Base-by-base conservation (phyloP, 2,113 vertebrate genomes). In the Boulengeromyrus knoepffleri region DNA sequence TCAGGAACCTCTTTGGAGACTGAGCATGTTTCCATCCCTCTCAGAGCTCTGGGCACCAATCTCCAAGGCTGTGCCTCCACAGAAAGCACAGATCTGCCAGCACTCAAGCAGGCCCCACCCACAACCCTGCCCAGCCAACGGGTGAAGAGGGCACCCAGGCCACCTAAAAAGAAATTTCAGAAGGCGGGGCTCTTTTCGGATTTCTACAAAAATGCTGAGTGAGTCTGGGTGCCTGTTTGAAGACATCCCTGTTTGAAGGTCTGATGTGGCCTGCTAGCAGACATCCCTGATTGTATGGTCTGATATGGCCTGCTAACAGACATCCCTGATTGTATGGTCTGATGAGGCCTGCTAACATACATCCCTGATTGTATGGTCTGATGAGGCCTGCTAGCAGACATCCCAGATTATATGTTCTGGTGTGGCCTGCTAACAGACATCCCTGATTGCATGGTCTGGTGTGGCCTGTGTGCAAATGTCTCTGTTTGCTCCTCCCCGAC, bases 131-230 rank as follows among this genome's bases (percentile, higher is more conserved):
- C 94, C 52, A 66, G 95, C 92, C 97, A 97, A 90, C 96, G 96
- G 49, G 97, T 97, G 95, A 97, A 97, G 92, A 96, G 96, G 90
- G 93, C 95, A 0, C 95, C 96, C 15, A 95, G 94, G 2, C 96
- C 97, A 85, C 97, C 97, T 85, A 97, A 96, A 94, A 99, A 99
- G 96, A 98, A 95, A 86, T 99, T 97, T 94, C 96, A 99, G 95
- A 98, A 96, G 93, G 98, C 98, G 27, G 99, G 99, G 89, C 97
- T 99, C 91, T 99, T 98, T 95, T 99, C 99, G 10, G 98, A 99
- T 17, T 97, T 98, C 92, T 99, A 98, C 95, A 99, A 99, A 97
- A 98, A 96, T 3, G 1, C 53, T 7, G 87, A 88, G 87, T 88
- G 56, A 88, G 87, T 88, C 5, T 39, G 42, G 56, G 39, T 53